These are phyloP conservation scores for Pedetes capensis DNA, from an alignment of 2,113 vertebrate genomes.

Conservation along the genomic window DNA sequence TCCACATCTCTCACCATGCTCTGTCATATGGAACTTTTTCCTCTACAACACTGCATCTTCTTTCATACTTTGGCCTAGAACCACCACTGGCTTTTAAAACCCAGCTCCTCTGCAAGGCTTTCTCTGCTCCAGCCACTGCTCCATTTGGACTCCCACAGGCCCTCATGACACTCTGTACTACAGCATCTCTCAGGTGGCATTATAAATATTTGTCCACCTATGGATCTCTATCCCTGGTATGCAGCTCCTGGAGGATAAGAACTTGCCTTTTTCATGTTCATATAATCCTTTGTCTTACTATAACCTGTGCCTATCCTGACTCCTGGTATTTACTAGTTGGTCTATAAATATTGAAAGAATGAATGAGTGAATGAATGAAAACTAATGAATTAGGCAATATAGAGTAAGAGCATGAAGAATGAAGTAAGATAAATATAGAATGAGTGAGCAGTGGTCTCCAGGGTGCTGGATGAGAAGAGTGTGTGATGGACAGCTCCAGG, in stretches of 20 bases:
- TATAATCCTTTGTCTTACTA: not conserved
- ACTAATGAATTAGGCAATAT: not conserved
- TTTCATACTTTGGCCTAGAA: not conserved
- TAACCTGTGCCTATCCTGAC: not conserved
- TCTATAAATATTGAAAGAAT: not conserved
- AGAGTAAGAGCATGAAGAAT: not conserved
- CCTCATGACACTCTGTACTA: fast-evolving
- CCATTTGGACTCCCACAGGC: not conserved
- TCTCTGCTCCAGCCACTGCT: not conserved
- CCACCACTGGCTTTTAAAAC: not conserved
- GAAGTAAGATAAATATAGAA: not conserved
- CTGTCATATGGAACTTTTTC: not conserved
- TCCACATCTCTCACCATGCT: not conserved
- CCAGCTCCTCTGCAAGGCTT: not conserved
- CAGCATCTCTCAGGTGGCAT: not conserved
- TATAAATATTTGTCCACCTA: not conserved
- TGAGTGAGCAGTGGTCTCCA: not conserved
- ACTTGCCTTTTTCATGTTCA: not conserved
- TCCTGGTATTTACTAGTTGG: not conserved
- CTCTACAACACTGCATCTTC: not conserved
- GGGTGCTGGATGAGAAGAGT: not conserved
- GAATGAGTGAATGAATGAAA: not conserved
- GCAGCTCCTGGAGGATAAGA: not conserved
- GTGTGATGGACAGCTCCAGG: not conserved
- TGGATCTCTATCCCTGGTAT: not conserved